Conservation (phyloP, 2,797 vertebrate genomes). For the Premnoplex brunnescens region DNA sequence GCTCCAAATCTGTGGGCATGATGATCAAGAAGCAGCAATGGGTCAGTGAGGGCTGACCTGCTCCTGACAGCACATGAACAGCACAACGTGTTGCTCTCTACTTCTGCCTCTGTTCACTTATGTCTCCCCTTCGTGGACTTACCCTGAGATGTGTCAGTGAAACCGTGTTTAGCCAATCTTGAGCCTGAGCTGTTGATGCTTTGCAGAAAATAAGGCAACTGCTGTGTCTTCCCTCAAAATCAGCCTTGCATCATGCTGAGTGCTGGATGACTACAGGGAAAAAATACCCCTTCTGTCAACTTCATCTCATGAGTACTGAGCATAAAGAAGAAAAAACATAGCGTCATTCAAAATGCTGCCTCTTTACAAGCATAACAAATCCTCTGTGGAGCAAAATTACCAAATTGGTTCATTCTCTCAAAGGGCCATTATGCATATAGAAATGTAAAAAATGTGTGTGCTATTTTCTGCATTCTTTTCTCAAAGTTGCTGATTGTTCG, state of each 20-base stretch:
- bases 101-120: neutral
- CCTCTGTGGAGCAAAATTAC: constrained; percentile 12
- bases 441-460: constrained; percentile 24
- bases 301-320: neutral
- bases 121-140: neutral
- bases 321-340: neutral
- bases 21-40: neutral
- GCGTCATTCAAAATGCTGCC: constrained; percentile 11
- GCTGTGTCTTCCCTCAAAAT: neutral
- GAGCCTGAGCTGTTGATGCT: neutral
- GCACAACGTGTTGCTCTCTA: neutral
- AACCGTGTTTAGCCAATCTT: neutral
- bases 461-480: constrained; percentile 21
- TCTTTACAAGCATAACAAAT: constrained; percentile 29
- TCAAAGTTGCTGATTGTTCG: constrained; percentile 13
- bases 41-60: neutral
- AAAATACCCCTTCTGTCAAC: neutral
- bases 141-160: neutral
- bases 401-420: constrained; percentile 25
- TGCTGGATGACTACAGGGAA: neutral
- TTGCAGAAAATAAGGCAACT: neutral
- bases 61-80: neutral
- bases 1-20: neutral
- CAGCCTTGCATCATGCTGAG: neutral
- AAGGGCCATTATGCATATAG: neutral